Conservation (phyloP, 2,888 invertebrate species). For the Pilophorus perplexus region DNA sequence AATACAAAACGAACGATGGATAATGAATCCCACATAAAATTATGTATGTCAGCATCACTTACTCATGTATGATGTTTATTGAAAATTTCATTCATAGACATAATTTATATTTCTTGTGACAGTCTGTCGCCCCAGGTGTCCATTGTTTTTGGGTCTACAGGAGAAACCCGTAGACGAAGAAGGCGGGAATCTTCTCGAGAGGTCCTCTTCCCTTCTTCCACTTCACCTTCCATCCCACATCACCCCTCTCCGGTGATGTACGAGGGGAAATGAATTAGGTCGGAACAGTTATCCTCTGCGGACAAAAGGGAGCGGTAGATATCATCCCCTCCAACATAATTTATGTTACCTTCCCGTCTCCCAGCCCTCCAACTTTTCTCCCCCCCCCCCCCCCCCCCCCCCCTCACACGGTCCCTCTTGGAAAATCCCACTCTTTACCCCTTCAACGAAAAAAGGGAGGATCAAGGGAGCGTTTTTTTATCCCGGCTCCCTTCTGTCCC, state of each 20-base stretch:
- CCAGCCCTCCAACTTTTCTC: too few species aligned
- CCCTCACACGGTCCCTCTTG: background rate
- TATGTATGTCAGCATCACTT: too few species aligned
- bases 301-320: conserved; percentile 38
- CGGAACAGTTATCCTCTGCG: conserved; percentile 38
- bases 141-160: too few species aligned
- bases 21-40: too few species aligned
- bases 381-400: background rate
- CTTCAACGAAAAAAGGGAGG: background rate
- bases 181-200: background rate
- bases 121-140: too few species aligned
- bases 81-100: too few species aligned
- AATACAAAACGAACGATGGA: too few species aligned
- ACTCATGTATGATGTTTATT: too few species aligned
- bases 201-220: background rate
- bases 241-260: conserved; percentile 28
- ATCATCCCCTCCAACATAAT: conserved; percentile 39
- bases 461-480: background rate
- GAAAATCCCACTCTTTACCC: background rate
- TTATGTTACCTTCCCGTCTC: conserved; percentile 22
- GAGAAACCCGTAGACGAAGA: background rate
- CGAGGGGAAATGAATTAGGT: conserved; percentile 39
- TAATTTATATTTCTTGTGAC: too few species aligned
- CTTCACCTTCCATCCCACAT: background rate
- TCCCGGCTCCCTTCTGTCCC: background rate